Conservation (phyloP, 1,140 invertebrate genomes). For the Platorchestia sp. region DNA sequence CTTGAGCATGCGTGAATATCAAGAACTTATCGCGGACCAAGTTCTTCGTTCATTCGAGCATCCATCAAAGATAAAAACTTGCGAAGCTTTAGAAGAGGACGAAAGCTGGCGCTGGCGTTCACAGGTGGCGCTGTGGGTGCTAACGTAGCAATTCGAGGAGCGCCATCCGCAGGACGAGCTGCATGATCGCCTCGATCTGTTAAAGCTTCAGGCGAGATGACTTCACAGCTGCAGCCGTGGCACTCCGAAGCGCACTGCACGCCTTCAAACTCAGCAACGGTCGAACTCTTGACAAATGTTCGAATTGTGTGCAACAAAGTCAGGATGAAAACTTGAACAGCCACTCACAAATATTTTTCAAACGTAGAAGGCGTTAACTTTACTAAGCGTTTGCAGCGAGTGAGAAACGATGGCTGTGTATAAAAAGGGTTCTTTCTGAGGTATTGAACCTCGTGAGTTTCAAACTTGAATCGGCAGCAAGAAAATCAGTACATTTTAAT, state of each 20-base stretch:
- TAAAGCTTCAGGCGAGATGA: not conserved
- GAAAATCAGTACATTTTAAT: too few species aligned
- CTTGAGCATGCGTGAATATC: not conserved
- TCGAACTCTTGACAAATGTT: not conserved
- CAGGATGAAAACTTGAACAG: not conserved
- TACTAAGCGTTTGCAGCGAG: not conserved
- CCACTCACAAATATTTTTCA: not conserved
- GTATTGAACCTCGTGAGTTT: too few species aligned
- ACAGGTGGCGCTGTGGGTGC: conserved; percentile 3
- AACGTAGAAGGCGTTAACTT: not conserved
- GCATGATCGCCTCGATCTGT: conserved; percentile 48
- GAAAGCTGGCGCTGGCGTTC: not conserved
- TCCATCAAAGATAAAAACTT: conserved; percentile 36
- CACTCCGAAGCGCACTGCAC: not conserved
- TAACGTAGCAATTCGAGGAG: conserved; percentile 28
- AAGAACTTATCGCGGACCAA: not conserved
- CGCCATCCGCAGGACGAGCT: conserved; percentile 28
- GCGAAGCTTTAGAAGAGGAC: not conserved
- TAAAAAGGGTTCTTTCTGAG: too few species aligned
- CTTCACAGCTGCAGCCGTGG: not conserved
- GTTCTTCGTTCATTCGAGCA: not conserved
- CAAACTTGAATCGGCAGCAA: too few species aligned
- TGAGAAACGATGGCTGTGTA: not conserved
- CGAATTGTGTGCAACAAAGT: not conserved
- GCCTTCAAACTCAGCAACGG: not conserved